These are phyloP conservation scores for Drosophila lacertosa DNA, from an alignment of 1,140 invertebrate genomes.

Conservation along the genomic window DNA sequence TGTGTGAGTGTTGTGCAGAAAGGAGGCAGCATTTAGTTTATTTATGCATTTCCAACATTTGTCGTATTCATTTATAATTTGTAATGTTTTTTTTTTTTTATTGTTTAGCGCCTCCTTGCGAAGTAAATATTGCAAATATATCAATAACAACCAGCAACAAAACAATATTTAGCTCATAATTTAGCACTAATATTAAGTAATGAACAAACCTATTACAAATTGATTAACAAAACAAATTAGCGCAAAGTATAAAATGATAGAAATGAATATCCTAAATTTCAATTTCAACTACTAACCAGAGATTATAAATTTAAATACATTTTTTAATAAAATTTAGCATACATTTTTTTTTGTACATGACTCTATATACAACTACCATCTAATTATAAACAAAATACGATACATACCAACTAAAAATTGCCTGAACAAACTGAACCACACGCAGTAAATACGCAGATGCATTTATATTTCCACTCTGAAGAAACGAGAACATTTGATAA, in stretches of 20 bases:
- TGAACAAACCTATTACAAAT: constrained; percentile 50
- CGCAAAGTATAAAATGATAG: constrained; percentile 66
- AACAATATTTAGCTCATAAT: constrained; percentile 78
- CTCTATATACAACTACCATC: constrained; percentile 30
- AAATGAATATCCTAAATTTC: constrained; percentile 67
- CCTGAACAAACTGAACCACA: constrained; percentile 54
- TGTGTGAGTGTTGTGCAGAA: constrained; percentile 56
- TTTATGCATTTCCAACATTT: constrained; percentile 63
- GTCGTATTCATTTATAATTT: constrained; percentile 52
- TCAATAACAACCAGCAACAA: constrained; percentile 46
- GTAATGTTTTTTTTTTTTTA: constrained; percentile 20
- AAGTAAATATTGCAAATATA: constrained; percentile 55
- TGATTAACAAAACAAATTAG: constrained; percentile 60
- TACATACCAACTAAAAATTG: constrained; percentile 52
- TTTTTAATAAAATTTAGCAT: constrained; percentile 76
- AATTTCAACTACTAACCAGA: constrained; percentile 71
- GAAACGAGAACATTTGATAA: constrained; percentile 68
- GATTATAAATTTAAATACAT: constrained; percentile 74
- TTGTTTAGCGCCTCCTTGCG: constrained; percentile 45
- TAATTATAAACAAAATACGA: constrained; percentile 43
- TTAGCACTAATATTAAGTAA: constrained; percentile 79
- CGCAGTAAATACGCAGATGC: constrained; percentile 62
- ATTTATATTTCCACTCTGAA: constrained; percentile 74
- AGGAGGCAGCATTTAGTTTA: constrained; percentile 68
- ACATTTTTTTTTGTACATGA: constrained; percentile 79